These are phyloP conservation scores for Zhuqinia jingwanae DNA, from an alignment of 2,888 invertebrate genomes.

Conservation along the genomic window DNA sequence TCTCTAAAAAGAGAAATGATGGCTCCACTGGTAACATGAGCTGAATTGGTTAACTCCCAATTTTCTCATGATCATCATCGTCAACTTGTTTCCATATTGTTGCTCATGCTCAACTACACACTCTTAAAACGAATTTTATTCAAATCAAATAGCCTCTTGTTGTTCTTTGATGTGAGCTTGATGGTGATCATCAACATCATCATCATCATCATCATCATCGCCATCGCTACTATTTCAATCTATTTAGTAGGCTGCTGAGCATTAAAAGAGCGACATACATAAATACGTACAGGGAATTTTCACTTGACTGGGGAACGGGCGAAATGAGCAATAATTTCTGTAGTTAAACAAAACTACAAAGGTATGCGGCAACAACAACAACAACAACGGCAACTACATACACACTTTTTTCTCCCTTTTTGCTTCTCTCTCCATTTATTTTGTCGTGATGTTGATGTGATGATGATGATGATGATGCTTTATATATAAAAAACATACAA, in stretches of 20 bases:
- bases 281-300: neutral
- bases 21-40: slow-evolving; percentile 71
- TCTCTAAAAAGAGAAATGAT: slow-evolving; percentile 5
- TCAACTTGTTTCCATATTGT: slow-evolving; percentile 33
- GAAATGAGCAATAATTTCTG: slow-evolving; percentile 48
- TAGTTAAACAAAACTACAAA: slow-evolving; percentile 25
- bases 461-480: slow-evolving; percentile 8
- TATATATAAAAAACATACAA: neutral
- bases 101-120: neutral
- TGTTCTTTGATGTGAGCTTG: slow-evolving; percentile 43
- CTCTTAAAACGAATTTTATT: slow-evolving; percentile 63
- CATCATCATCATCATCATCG: too few relatives aligned
- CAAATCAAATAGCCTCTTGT: slow-evolving; percentile 63
- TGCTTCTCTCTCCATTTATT: neutral
- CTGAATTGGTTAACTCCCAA: slow-evolving; percentile 71
- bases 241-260: too few relatives aligned
- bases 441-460: neutral
- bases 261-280: too few relatives aligned
- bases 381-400: too few relatives aligned
- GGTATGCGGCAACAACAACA: slow-evolving; percentile 49
- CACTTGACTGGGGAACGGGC: slow-evolving; percentile 32
- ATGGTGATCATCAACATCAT: slow-evolving; percentile 12
- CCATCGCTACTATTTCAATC: neutral
- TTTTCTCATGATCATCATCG: slow-evolving; percentile 48
- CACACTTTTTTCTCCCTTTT: neutral